These are phyloP conservation scores for Ptychoptera contaminata DNA, from an alignment of 2,888 invertebrate genomes.

Conservation along the genomic window DNA sequence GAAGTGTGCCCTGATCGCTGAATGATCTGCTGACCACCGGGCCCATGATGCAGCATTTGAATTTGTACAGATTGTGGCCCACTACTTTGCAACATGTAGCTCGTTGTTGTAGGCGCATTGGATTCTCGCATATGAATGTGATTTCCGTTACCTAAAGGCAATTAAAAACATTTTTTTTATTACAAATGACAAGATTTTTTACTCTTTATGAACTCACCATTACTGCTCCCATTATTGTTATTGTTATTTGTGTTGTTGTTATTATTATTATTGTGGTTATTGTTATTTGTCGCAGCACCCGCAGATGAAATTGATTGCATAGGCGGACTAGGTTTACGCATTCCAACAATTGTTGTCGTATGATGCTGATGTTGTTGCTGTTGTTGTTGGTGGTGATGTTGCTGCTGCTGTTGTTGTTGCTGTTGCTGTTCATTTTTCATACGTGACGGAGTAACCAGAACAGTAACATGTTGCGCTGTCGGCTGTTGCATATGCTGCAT, in stretches of 20 bases:
- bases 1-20: constrained; percentile 5
- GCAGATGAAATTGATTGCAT: too few species aligned
- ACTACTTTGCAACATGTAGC: constrained; percentile 2
- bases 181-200: too few species aligned
- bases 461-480: constrained; percentile 30
- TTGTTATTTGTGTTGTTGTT: too few species aligned
- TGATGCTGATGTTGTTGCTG: constrained; percentile 11
- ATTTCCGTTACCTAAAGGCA: neutral
- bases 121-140: neutral
- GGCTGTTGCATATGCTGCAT: constrained; percentile 16
- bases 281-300: too few species aligned
- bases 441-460: constrained; percentile 35
- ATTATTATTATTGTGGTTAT: too few species aligned
- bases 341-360: neutral
- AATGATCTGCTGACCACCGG: constrained; percentile 2
- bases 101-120: constrained; percentile 2
- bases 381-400: constrained; percentile 22
- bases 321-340: too few species aligned
- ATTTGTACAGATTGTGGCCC: constrained; percentile 9
- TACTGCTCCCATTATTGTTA: too few species aligned
- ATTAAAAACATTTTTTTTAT: too few species aligned
- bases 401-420: constrained; percentile 16
- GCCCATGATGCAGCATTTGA: constrained; percentile 7
- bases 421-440: constrained; percentile 29
- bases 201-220: too few species aligned